These are phyloP conservation scores for Epinotia ramella DNA, from an alignment of 2,888 invertebrate genomes.

Conservation along the genomic window DNA sequence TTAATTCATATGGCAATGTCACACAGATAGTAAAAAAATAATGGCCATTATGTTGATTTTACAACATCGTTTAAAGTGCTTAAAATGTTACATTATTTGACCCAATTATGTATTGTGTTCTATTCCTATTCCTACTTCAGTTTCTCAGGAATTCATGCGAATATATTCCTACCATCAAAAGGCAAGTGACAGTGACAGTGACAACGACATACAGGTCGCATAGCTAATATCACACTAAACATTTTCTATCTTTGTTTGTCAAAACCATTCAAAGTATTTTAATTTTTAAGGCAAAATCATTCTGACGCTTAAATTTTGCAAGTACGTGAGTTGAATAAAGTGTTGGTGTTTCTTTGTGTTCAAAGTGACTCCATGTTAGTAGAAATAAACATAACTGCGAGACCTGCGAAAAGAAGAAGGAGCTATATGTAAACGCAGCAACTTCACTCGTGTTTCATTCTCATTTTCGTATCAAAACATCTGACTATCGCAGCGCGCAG, in stretches of 20 bases:
- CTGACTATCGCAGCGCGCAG: conserved; percentile 44
- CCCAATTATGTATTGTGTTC: neutral
- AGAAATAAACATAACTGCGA: neutral
- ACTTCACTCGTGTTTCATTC: conserved; percentile 65
- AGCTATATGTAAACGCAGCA: conserved; percentile 51
- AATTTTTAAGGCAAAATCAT: neutral
- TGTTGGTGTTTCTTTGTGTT: neutral
- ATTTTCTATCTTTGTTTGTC: conserved; percentile 13
- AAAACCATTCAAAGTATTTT: neutral
- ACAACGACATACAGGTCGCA: neutral
- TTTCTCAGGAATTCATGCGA: neutral
- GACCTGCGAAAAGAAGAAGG: conserved; percentile 44
- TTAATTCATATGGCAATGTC: conserved; percentile 7
- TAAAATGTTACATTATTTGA: neutral
- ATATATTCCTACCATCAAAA: too few species aligned
- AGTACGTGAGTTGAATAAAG: neutral
- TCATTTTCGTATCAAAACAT: conserved; percentile 50
- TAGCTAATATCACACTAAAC: conserved; percentile 12
- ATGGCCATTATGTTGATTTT: too few species aligned
- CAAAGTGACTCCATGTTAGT: neutral
- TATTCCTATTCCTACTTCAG: neutral
- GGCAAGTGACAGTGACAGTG: neutral
- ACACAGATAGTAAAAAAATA: neutral
- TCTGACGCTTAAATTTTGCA: neutral
- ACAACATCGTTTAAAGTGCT: neutral